Conservation (phyloP, 2,113 vertebrate species). For the Cryptotis parvus region DNA sequence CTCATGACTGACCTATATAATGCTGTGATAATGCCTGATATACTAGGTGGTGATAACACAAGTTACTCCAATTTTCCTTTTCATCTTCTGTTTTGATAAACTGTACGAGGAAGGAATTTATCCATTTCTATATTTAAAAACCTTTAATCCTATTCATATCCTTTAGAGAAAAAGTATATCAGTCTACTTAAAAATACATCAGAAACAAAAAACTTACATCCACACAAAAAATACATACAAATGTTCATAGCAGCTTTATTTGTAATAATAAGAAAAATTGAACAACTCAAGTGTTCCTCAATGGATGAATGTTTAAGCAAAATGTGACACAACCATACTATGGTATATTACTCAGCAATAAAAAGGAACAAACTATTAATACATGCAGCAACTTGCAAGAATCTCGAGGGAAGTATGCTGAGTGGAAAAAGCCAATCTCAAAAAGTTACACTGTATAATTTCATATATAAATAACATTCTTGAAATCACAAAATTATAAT, state of each 20-base stretch:
- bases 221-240: slow-evolving; percentile 59
- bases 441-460: slow-evolving; percentile 53
- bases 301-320: slow-evolving; percentile 53
- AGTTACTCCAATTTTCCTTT: slow-evolving; percentile 29
- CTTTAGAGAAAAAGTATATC: slow-evolving; percentile 13
- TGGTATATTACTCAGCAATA: slow-evolving; percentile 34
- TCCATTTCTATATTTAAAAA: slow-evolving; percentile 38
- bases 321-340: background rate
- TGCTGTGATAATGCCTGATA: background rate
- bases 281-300: slow-evolving; percentile 45
- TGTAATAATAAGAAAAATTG: slow-evolving; percentile 42
- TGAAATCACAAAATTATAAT: slow-evolving; percentile 25
- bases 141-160: background rate
- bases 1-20: background rate
- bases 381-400: slow-evolving; percentile 46
- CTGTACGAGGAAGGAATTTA: slow-evolving; percentile 36
- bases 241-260: slow-evolving; percentile 73
- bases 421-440: slow-evolving; percentile 36
- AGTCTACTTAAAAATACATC: slow-evolving; percentile 29
- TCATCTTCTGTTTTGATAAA: slow-evolving; percentile 50
- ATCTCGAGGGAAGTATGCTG: slow-evolving; percentile 18
- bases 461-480: slow-evolving; percentile 43
- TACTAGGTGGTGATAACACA: slow-evolving; percentile 13
- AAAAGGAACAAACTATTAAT: slow-evolving; percentile 36
- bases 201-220: slow-evolving; percentile 47